These are phyloP conservation scores for Caenorhabditis doughertyi DNA, from an alignment of 2,888 invertebrate species.

Conservation along the genomic window DNA sequence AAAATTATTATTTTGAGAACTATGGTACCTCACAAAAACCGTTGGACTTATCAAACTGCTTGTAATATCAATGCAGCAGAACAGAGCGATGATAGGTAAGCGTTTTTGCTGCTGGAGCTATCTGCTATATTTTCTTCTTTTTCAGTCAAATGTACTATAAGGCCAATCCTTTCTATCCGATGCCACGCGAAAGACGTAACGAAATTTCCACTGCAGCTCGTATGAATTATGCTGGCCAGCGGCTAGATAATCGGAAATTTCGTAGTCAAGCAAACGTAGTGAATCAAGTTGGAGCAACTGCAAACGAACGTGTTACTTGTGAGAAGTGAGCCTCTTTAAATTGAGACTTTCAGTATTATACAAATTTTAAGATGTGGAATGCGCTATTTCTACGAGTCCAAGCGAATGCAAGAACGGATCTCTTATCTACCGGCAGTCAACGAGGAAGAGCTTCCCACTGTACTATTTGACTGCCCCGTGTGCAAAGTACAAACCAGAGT, in stretches of 20 bases:
- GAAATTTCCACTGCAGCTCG: slow-evolving; percentile 26
- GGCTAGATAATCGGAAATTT: slow-evolving; percentile 57
- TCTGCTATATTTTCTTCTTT: not conserved
- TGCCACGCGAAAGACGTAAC: slow-evolving; percentile 39
- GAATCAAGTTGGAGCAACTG: slow-evolving; percentile 13
- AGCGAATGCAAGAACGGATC: slow-evolving; percentile 48
- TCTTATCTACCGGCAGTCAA: slow-evolving; percentile 30
- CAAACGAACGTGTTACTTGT: slow-evolving; percentile 53
- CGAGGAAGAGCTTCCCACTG: slow-evolving; percentile 53
- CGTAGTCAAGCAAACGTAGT: slow-evolving; percentile 27
- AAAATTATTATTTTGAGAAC: slow-evolving; percentile 31
- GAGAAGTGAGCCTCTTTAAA: slow-evolving; percentile 29
- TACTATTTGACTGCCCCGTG: slow-evolving; percentile 53
- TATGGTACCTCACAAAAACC: slow-evolving; percentile 53
- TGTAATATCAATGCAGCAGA: slow-evolving; percentile 59
- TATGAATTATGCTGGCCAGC: slow-evolving; percentile 60
- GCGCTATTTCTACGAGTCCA: slow-evolving; percentile 50
- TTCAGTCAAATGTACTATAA: slow-evolving; percentile 57
- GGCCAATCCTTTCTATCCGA: slow-evolving; percentile 54
- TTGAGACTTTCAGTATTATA: not conserved
- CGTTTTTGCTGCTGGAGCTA: no score
- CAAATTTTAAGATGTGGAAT: slow-evolving; percentile 55
- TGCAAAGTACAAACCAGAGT: slow-evolving; percentile 41
- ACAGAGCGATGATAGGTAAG: slow-evolving; percentile 36
- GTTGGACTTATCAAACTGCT: slow-evolving; percentile 60